A percentile compares a stretch with the other conserved stretches of the same genome.
Evolutionary conservation across 2,888 invertebrate genomes (phyloP).

Genomic region (Perizoma flavofasciatum): DNA sequence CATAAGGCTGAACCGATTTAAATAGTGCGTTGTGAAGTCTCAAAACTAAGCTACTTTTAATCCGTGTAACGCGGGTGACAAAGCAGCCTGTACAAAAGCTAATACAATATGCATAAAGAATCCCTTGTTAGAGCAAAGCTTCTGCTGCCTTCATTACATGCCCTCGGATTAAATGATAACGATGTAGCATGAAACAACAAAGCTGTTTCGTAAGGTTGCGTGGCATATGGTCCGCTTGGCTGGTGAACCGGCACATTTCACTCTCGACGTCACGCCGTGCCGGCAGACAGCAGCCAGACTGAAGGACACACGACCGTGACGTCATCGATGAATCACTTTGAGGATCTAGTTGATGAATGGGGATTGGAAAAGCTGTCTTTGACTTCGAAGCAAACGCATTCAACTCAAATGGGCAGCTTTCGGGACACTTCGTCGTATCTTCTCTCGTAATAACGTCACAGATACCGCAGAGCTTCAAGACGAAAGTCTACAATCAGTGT

Average conservation of each 20-base stretch:
- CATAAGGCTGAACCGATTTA: no score
- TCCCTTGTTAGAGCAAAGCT: neutral
- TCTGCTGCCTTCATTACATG: slow-evolving; percentile 2
- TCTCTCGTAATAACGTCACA: no score
- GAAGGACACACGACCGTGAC: slow-evolving; percentile 30
- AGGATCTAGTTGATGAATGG: neutral
- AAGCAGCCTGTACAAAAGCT: no score
- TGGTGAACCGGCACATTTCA: slow-evolving; percentile 52
- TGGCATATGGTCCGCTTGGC: slow-evolving; percentile 46
- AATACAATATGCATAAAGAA: no score
- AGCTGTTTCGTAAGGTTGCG: slow-evolving; percentile 14
- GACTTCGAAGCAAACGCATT: no score
- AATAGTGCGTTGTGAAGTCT: no score
- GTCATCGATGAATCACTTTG: slow-evolving; percentile 16
- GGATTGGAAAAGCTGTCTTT: neutral
- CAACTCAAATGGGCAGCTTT: no score
- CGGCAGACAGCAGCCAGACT: slow-evolving; percentile 32
- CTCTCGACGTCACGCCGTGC: slow-evolving; percentile 50
- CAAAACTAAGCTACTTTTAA: no score
- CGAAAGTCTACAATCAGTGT: no score
- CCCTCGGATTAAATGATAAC: slow-evolving; percentile 2
- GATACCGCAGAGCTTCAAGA: no score
- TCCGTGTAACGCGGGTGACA: no score
- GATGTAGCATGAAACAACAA: slow-evolving; percentile 4
- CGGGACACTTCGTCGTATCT: no score